Evolutionary conservation across 2,113 vertebrate species (phyloP), one percentile per base, ranked within the genome.

Genomic region (Puffinus mauretanicus): DNA sequence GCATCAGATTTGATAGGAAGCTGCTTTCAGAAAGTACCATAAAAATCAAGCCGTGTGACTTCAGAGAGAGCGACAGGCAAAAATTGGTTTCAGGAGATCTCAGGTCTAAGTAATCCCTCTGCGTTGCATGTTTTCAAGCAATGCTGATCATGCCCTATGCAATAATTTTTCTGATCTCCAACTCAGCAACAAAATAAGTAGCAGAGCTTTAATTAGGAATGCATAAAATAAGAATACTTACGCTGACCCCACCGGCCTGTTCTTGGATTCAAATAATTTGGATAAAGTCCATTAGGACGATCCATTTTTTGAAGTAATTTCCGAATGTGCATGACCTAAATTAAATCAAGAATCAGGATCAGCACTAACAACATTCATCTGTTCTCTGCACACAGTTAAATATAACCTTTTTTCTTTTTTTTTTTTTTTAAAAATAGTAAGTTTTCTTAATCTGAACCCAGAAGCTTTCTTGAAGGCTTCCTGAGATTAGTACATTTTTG

Each of bases 281-380:
- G 99, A 97, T 99, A 99, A 73, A 99, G 99, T 62, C 99, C 99
- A 80, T 99, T 99, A 94, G 99, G 99, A 89, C 99, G 98, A 94
- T 99, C 99, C 99, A 99, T 99, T 98, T 99, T 99, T 97, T 99
- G 99, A 54, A 99, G 98, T 29, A 99, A 98, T 97, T 99, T 99
- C 86, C 99, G 98, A 97, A 99, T 99, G 96, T 99, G 99, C 99
- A 99, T 99, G 90, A 99, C 99, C 99, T 99, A 98, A 91, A 95
- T 82, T 34, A 96, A 97, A 98, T 82, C 32, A 92, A 95, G 92
- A 94, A 94, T 84, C 72, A 96, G 83, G 58, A 96, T 82, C 90
- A 93, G 22, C 10, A 32, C 52, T 94, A 93, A 60, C 20, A 93
- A 88, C 1, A 3, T 73, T 88, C 4, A 71, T 29, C 42, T 71